Evolutionary conservation across 1,140 invertebrate genomes (phyloP).

Genomic region (Drosophila simulans): DNA sequence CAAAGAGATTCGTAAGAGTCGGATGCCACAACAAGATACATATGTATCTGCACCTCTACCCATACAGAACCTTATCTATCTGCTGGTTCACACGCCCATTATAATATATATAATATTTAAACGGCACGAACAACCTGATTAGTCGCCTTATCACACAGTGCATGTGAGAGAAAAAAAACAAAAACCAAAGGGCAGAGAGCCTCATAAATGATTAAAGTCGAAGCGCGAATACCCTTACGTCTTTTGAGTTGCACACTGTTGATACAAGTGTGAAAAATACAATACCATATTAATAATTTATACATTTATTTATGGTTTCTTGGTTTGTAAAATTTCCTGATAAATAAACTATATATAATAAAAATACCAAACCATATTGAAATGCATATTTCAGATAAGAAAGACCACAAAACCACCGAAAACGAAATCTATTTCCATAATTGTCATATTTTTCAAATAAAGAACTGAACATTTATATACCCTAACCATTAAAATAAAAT

Average conservation of each 20-base stretch:
- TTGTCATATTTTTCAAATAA: too few species aligned
- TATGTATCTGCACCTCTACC: too few species aligned
- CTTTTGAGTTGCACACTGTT: too few species aligned
- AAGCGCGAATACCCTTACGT: neutral
- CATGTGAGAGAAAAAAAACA: constrained; percentile 1
- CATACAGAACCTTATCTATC: neutral
- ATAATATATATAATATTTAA: neutral
- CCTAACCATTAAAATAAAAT: neutral
- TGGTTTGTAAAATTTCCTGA: too few species aligned
- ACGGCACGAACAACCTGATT: constrained; percentile 5
- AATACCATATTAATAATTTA: too few species aligned
- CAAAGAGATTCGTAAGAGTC: neutral
- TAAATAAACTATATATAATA: too few species aligned
- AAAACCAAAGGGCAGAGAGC: neutral
- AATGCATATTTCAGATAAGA: neutral
- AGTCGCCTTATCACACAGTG: constrained; percentile 14
- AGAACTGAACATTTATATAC: neutral
- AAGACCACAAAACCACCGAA: neutral
- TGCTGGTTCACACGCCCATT: neutral
- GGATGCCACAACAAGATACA: neutral
- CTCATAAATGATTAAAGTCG: neutral
- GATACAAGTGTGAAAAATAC: neutral
- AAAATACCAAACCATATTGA: too few species aligned
- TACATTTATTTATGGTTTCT: too few species aligned
- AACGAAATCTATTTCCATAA: neutral